Evolutionary conservation across 2,797 vertebrate genomes (phyloP), one percentile per base, ranked within the genome.

Genomic region (Mionectes olivaceus): DNA sequence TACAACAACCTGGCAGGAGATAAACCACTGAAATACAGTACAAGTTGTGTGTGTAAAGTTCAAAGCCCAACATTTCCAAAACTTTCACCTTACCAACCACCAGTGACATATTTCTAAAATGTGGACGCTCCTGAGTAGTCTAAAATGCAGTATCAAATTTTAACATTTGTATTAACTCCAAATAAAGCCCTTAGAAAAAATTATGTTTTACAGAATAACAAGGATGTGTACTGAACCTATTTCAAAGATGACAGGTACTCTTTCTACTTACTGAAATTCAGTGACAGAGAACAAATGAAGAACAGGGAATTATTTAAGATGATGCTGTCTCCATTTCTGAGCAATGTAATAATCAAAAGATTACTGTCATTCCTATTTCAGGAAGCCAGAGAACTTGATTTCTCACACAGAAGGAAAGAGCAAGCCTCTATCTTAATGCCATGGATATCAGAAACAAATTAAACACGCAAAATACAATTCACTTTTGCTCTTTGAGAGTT

Each of bases 121-220:
- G 0, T 14, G 41, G 28, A 68, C 1, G 3, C 5, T 57, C 24
- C 50, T 3, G 4, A 75, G 12, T 30, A 56, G 18, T 53, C 14
- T 25, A 80, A 93, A 90, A 76, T 16, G n/a, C 43, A 52, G 9
- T 13, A 63, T 28, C 7, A 74, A 44, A 59, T 32, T 7, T 65
- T 60, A 65, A 46, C 8, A 4, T 41, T 94, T 79, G n/a, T 33
- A 61, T 37, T 47, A 22, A 60, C 22, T 61, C 25, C 11, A 37
- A 41, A 73, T 19, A 14, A n/a, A 53, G 24, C 14, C 21, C 70
- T 68, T 33, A 74, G 37, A 85, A 5, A 56, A 83, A 93, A 60
- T n/a, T 27, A 27, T 1, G 2, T 69, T 81, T 63, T 33, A 46
- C 11, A 77, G 22, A 77, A 60, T 28, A 85, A 89, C 10, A 78